Evolutionary conservation across 2,797 vertebrate genomes (phyloP).

Genomic region (Pyrocephalus nanus): DNA sequence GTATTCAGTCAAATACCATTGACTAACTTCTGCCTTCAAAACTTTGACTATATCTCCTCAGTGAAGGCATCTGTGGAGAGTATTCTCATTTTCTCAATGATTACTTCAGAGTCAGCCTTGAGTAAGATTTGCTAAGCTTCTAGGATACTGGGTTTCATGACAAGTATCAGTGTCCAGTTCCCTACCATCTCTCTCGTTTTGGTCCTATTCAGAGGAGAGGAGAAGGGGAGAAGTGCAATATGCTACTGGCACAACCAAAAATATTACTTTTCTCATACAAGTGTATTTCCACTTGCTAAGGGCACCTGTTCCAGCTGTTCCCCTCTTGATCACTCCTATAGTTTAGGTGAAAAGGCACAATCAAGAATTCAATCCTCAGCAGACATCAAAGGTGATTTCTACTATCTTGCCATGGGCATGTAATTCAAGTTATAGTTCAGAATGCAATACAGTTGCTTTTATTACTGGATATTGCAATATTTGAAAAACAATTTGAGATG

Average conservation of each 20-base stretch:
- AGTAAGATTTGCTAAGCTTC: neutral
- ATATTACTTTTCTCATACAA: neutral
- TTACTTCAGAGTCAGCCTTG: neutral
- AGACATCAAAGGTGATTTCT: neutral
- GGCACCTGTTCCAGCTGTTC: neutral
- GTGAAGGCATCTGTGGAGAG: neutral
- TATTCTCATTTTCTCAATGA: neutral
- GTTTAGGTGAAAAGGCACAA: neutral
- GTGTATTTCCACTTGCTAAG: neutral
- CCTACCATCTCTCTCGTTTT: neutral
- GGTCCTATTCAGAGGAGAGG: neutral
- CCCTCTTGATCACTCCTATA: neutral
- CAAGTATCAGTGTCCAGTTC: neutral
- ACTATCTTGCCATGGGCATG: neutral
- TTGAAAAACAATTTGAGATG: neutral
- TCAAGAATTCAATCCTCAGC: neutral
- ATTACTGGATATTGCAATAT: neutral
- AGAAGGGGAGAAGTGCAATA: neutral
- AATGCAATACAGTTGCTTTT: neutral
- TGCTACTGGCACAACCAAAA: neutral
- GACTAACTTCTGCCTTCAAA: neutral
- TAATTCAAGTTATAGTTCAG: neutral
- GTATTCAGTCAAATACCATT: neutral
- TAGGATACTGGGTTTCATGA: neutral
- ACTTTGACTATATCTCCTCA: neutral